These are phyloP conservation scores for Nephrotoma guestfalica DNA, from an alignment of 2,888 invertebrate genomes.

Conservation along the genomic window DNA sequence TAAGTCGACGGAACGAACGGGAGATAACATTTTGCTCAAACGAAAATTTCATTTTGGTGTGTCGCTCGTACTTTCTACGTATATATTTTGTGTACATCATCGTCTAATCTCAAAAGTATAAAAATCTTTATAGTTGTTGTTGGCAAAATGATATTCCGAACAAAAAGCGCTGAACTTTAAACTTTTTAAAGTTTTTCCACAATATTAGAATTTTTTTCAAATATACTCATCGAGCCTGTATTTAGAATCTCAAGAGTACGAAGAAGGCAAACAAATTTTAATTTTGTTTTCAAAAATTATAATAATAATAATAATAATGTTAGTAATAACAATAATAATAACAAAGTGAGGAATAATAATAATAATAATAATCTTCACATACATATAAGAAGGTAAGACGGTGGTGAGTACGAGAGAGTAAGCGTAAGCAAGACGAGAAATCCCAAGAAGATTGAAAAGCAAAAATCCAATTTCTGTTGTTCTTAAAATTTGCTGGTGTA, in stretches of 20 bases:
- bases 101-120: background rate
- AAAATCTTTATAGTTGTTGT: background rate
- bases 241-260: background rate
- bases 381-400: background rate
- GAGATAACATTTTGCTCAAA: background rate
- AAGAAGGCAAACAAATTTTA: background rate
- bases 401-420: background rate
- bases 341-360: background rate
- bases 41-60: background rate
- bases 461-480: background rate
- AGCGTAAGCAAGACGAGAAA: too few species aligned
- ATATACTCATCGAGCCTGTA: background rate
- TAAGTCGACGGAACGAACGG: background rate
- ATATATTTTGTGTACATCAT: background rate
- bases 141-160: background rate
- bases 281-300: background rate
- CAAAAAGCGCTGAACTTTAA: background rate
- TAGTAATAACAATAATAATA: background rate
- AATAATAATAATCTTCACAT: background rate
- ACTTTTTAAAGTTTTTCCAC: background rate
- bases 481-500: background rate
- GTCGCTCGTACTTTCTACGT: background rate
- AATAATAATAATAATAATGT: background rate
- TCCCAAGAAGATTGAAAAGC: background rate
- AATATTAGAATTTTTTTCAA: background rate